Base-by-base conservation (phyloP, 2,797 vertebrate genomes). In the Liasis olivaceus region DNA sequence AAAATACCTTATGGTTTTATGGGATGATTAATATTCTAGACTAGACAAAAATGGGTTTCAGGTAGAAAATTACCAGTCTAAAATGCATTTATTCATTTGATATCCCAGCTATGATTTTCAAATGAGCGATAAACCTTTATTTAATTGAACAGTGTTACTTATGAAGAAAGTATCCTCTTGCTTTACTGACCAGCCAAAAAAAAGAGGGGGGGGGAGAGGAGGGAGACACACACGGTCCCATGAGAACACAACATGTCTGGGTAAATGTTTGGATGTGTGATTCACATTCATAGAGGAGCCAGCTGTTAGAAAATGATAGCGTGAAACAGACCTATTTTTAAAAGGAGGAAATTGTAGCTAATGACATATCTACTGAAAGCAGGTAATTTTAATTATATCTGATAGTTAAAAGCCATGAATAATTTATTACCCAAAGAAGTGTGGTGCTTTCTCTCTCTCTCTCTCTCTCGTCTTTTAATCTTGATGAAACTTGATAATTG, bases 301-400 rank as follows among this genome's bases (percentile, higher is more conserved):
- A 96, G 93, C 84, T 95, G 95, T 95, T 92, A 94, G 93, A 96
- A 97, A 97, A 86, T 95, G 94, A 94, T 60, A 94, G 90, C 91
- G 94, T 96, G 96, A 97, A 94, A 96, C 94, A 97, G 94, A 95
- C 97, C 93, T 94, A 2, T 89, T 93, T 94, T 94, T 94, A 93
- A 95, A 95, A 93, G 64, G 94, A 22, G 87, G 91, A 94, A 94
- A 95, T 94, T 96, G 94, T 95, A 86, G 86, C 97, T 97, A 97
- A 97, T 96, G 88, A 93, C 91, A 95, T 97, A 97, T 96, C 96
- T 97, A 95, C 95, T 96, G 95, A 97, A 97, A 97, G 96, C 94
- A 96, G 95, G 94, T 97, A 96, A 97, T 98, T 97, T 97, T 97
- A 97, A 98, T 98, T 98, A 97, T 97, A 97, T 94, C 95, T 94